Conservation (phyloP, 2,888 invertebrate species). For the Dasysyrphus tricinctus region DNA sequence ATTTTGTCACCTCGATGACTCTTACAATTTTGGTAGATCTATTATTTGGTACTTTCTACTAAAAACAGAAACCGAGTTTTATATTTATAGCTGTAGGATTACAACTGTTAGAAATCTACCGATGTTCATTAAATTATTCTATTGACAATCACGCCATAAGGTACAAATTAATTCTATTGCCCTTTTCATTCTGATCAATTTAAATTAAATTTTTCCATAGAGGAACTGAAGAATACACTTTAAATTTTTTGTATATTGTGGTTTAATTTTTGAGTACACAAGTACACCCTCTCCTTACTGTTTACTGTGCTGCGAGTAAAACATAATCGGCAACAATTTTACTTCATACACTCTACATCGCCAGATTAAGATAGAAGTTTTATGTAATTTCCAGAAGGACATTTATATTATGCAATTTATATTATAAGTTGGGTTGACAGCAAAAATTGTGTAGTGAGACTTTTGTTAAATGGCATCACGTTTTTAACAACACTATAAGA, state of each 20-base stretch:
- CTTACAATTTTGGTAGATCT: too few relatives aligned
- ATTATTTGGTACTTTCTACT: too few relatives aligned
- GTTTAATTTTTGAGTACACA: slow-evolving; percentile 16
- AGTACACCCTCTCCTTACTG: background rate
- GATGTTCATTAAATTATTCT: background rate
- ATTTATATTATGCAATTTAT: too few relatives aligned
- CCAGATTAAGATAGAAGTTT: background rate
- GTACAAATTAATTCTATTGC: background rate
- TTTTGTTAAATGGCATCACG: too few relatives aligned
- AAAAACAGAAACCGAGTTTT: too few relatives aligned
- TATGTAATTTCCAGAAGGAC: too few relatives aligned
- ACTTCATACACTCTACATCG: background rate
- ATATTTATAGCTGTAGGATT: too few relatives aligned
- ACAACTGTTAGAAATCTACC: too few relatives aligned
- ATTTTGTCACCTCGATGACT: too few relatives aligned
- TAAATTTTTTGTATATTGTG: background rate
- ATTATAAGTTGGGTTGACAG: too few relatives aligned
- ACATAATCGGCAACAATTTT: background rate
- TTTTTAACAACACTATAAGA: too few relatives aligned
- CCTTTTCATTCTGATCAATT: slow-evolving; percentile 1
- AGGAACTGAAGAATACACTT: background rate
- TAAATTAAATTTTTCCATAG: slow-evolving; percentile 34
- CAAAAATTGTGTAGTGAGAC: too few relatives aligned
- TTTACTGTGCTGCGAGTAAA: background rate
- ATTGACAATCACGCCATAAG: background rate